Conservation (phyloP, 2,113 vertebrate genomes). For the Saccopteryx leptura region DNA sequence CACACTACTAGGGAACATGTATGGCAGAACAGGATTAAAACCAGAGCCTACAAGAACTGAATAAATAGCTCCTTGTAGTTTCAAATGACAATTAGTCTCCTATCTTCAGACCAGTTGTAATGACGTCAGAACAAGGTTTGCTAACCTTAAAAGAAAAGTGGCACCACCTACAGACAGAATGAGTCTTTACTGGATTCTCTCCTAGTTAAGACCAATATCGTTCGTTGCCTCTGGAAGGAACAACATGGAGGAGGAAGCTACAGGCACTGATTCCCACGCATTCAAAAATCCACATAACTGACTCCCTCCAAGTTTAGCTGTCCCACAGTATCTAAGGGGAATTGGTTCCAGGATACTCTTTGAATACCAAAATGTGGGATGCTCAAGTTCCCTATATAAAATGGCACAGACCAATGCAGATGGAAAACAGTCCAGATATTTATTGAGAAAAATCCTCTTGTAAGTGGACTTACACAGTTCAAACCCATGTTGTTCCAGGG, state of each 20-base stretch:
- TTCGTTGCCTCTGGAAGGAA: background rate
- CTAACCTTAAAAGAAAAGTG: conserved; percentile 1
- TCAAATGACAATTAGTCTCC: conserved; percentile 14
- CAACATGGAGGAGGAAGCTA: background rate
- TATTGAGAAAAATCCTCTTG: background rate
- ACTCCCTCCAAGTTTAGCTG: background rate
- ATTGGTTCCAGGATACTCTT: background rate
- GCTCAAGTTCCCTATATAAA: background rate
- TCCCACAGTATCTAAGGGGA: background rate
- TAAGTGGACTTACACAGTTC: background rate
- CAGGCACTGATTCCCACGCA: background rate
- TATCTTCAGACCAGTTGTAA: background rate
- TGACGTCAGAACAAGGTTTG: background rate
- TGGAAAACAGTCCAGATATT: background rate
- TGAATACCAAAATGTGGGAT: background rate
- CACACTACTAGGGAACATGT: background rate
- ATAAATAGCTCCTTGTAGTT: conserved; percentile 18
- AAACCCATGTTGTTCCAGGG: background rate
- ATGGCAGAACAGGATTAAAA: conserved; percentile 20
- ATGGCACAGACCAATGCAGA: background rate
- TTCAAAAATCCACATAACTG: background rate
- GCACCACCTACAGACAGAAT: conserved; percentile 4
- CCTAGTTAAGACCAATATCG: background rate
- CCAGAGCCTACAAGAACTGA: background rate
- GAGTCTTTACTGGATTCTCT: background rate